Base-by-base conservation (phyloP, 2,797 vertebrate genomes). In the Dicrostonyx torquatus region DNA sequence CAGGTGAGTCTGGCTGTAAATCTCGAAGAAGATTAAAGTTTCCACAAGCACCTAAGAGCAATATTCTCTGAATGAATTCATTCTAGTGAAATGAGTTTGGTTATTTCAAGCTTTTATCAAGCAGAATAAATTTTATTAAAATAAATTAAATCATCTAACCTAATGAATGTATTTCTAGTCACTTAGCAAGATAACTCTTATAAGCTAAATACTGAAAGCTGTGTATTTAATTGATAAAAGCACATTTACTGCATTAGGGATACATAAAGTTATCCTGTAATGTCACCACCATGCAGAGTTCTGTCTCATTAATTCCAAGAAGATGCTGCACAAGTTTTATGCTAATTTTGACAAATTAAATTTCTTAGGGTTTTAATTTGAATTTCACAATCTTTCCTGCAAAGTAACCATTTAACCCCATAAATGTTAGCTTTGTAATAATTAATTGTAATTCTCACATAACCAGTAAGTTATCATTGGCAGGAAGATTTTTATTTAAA, bases 201-300 rank as follows among this genome's bases (percentile, higher is more conserved):
- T 37, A 95, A 89, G 53, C 31, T 85, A 94, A 95, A 86, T 93
- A 83, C n/a, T 91, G 93, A 96, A 87, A 96, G 37, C 76, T 96
- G 48, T 76, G 37, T 43, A 43, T 96, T 96, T 95, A 97, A 97
- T 97, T 97, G 93, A 95, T 82, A 92, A 96, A 94, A 96, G n/a
- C 31, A 88, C 55, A 86, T 86, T 97, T 97, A 94, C 77, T 94
- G 17, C 68, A 83, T 91, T 93, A 96, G 92, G 87, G 78, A 90
- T 76, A 96, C 70, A 79, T 93, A 87, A 94, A 96, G 58, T 78
- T 94, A 91, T 29, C 5, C 91, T 68, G 53, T 83, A 97, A 94
- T 94, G 75, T 92, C 66, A 96, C 84, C 87, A 68, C 37, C 84
- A 90, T 5, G 72, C 37, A 45, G 37, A 93, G 90, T 93, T 94